Base-by-base conservation (phyloP, 2,113 vertebrate genomes). In the Erythrolamprus reginae region DNA sequence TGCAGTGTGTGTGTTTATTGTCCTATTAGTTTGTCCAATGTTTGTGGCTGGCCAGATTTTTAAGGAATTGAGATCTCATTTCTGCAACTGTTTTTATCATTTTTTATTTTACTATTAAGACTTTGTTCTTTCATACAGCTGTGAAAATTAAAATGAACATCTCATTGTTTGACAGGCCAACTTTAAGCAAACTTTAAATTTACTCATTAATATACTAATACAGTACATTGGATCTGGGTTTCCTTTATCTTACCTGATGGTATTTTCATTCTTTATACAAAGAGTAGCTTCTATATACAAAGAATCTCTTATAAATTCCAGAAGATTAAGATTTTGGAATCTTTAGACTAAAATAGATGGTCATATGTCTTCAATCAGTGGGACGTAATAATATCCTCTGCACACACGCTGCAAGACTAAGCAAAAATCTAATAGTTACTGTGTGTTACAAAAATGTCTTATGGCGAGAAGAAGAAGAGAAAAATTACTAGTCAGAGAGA, bases 91-190 rank as follows among this genome's bases (percentile, higher is more conserved):
- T 90, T 58, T 82, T 92, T 13, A 51, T 83, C 58, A 56, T 24
- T 55, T 15, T 12, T 28, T 17, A 19, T 90, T 93, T 92, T 51
- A 91, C 53, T 82, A 33, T 47, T 47, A 90, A 90, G 92, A 15
- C 10, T n/a, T 1, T 50, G 5, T 1, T 89, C 15, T 61, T 38
- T 12, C 1, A 52, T 65, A 10, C 4, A 82, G 28, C 26, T 85
- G 85, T 17, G 89, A 58, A 48, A 90, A 88, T 9, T 77, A 7
- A 33, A 82, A 1, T 48, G 55, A 91, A 26, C 50, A 26, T 88
- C 21, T 90, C 0, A 38, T 0, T 8, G 42, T 13, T 87, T 3
- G 56, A 48, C 48, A 58, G 70, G 86, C 82, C n/a, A 10, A 65
- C 42, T 82, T 89, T 88, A 92, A 84, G 65, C 55, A 90, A 21